phyloP scores from a whole-genome alignment of 2,888 invertebrate genomes.

The Ornithoptera priamus region DNA sequence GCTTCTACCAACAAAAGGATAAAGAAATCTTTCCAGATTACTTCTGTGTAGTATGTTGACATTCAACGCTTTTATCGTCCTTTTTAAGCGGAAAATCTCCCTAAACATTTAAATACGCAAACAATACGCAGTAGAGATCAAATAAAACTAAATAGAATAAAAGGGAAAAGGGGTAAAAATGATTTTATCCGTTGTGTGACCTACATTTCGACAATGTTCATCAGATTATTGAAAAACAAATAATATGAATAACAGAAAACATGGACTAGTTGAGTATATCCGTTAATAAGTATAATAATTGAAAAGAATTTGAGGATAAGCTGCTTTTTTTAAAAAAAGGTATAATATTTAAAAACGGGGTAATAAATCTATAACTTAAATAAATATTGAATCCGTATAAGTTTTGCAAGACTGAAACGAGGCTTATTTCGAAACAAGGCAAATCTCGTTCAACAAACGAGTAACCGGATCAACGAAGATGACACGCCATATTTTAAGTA shows the following conservation, averaged over 20 bases:
- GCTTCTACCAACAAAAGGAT: slow-evolving; percentile 41
- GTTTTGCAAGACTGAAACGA: slow-evolving; percentile 34
- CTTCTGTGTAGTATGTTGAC: slow-evolving; percentile 73
- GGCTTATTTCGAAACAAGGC: slow-evolving; percentile 49
- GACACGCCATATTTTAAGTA: slow-evolving; percentile 74
- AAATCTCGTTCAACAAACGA: slow-evolving; percentile 64
- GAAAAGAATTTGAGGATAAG: background rate
- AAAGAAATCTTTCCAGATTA: slow-evolving; percentile 69
- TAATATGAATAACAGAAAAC: background rate
- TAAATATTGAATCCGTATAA: background rate
- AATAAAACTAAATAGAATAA: slow-evolving; percentile 55
- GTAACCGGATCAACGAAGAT: slow-evolving; percentile 62
- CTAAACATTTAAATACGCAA: slow-evolving; percentile 78
- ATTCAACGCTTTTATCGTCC: slow-evolving; percentile 76
- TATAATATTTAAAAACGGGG: background rate
- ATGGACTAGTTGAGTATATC: background rate
- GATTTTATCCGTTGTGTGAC: slow-evolving; percentile 25
- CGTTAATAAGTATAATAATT: background rate
- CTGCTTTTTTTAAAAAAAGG: no score
- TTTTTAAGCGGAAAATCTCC: slow-evolving; percentile 72
- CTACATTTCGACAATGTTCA: slow-evolving; percentile 19
- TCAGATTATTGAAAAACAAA: slow-evolving; percentile 8
- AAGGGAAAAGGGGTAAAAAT: slow-evolving; percentile 34
- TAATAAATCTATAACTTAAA: background rate
- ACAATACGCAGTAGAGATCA: slow-evolving; percentile 60